Conservation (phyloP, 2,888 invertebrate genomes). For the Aphidoletes aphidimyza region DNA sequence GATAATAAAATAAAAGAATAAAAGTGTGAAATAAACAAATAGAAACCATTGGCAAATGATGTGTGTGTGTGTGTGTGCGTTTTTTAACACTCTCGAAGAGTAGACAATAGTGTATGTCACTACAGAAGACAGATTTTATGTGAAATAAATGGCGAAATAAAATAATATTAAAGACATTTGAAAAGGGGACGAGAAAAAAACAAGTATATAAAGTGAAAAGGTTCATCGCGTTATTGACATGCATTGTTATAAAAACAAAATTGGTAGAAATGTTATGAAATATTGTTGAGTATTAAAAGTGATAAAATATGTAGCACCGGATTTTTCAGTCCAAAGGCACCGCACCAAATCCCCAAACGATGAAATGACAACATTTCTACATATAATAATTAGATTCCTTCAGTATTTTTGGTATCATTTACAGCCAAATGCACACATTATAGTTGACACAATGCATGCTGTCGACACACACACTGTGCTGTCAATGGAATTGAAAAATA, state of each 20-base stretch:
- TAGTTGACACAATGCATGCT: not conserved
- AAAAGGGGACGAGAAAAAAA: not conserved
- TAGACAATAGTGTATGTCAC: no score
- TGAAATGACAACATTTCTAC: not conserved
- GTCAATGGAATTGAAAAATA: not conserved
- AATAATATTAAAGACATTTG: not conserved
- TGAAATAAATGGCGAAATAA: not conserved
- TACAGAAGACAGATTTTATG: not conserved
- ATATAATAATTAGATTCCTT: slow-evolving; percentile 32
- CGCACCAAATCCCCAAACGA: not conserved
- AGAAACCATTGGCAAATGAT: not conserved
- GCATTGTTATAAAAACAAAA: slow-evolving; percentile 27
- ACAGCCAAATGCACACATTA: not conserved
- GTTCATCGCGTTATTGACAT: slow-evolving; percentile 16
- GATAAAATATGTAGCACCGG: not conserved
- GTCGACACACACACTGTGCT: not conserved
- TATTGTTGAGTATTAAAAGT: not conserved
- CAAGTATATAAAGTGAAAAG: no score
- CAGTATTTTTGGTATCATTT: slow-evolving; percentile 14
- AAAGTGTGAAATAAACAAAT: not conserved
- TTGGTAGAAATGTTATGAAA: not conserved
- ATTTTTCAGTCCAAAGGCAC: not conserved
- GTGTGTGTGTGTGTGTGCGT: not conserved
- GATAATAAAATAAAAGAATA: not conserved
- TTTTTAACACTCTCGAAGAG: no score